These are phyloP conservation scores for Nomada flava DNA, from an alignment of 2,888 invertebrate genomes.

Conservation along the genomic window DNA sequence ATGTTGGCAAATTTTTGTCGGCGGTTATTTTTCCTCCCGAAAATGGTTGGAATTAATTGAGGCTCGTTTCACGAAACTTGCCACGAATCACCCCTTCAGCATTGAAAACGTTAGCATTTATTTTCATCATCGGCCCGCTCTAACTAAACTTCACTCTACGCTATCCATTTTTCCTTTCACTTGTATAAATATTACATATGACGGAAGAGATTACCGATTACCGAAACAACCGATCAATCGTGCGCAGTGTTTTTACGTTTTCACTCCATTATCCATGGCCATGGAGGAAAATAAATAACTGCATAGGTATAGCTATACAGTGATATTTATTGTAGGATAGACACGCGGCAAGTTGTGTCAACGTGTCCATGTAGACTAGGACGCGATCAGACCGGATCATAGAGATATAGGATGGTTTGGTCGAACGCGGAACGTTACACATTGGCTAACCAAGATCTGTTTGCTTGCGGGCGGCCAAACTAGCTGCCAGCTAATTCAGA, in stretches of 20 bases:
- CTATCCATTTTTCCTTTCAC: too few species aligned
- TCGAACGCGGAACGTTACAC: conserved; percentile 82
- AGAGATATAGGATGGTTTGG: conserved; percentile 67
- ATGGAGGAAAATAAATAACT: too few species aligned
- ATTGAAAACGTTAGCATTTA: conserved; percentile 76
- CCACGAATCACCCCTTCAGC: conserved; percentile 83
- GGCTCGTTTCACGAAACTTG: conserved; percentile 77
- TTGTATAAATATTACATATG: too few species aligned
- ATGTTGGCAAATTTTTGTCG: conserved; percentile 81
- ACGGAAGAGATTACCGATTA: too few species aligned
- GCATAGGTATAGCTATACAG: too few species aligned
- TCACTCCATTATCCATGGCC: too few species aligned
- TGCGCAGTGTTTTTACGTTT: too few species aligned
- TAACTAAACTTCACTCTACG: background rate
- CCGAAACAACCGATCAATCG: background rate
- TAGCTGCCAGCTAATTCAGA: conserved; percentile 83
- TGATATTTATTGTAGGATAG: background rate
- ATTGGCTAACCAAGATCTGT: conserved; percentile 84
- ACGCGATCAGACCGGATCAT: conserved; percentile 52
- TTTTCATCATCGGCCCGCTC: conserved; percentile 51
- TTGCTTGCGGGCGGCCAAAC: conserved; percentile 84
- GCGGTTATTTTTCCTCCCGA: conserved; percentile 80
- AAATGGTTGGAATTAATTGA: conserved; percentile 82
- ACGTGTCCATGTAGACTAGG: conserved; percentile 23
- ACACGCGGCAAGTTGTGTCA: background rate